Percentiles rank a stretch among this genome's conserved stretches.
Evolutionary conservation across 2,797 vertebrate genomes (phyloP).

Genomic region (Clarias fuscus): DNA sequence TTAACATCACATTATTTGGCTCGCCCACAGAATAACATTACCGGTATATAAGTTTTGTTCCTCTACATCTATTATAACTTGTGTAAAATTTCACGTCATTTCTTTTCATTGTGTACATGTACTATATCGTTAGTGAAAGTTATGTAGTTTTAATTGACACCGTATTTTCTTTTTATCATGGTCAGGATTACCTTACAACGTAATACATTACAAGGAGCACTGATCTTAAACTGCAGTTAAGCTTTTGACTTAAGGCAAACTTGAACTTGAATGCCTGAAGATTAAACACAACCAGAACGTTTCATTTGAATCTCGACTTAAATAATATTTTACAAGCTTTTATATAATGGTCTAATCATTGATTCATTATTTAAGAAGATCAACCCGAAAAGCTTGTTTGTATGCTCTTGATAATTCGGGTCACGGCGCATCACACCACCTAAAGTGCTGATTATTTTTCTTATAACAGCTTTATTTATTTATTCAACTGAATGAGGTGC

Average conservation of each 20-base stretch:
- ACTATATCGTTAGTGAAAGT: not conserved
- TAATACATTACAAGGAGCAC: not conserved
- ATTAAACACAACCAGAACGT: not conserved
- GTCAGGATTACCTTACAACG: not conserved
- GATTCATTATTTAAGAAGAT: not conserved
- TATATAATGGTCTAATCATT: not conserved
- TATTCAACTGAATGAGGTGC: not conserved
- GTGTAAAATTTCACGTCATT: not conserved
- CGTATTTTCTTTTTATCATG: not conserved
- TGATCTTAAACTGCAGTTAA: slow-evolving; percentile 5
- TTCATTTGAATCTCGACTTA: not conserved
- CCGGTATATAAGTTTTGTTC: not conserved
- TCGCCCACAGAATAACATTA: not conserved
- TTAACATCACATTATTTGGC: not conserved
- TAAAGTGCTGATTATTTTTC: not conserved
- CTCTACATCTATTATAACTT: not conserved
- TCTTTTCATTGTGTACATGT: not conserved
- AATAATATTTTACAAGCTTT: not conserved
- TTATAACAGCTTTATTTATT: not conserved
- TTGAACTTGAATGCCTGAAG: slow-evolving; percentile 1
- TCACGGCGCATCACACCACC: not conserved
- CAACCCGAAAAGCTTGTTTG: not conserved
- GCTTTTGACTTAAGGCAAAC: not conserved
- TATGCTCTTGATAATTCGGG: not conserved
- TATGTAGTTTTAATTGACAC: not conserved